Evolutionary conservation across 2,888 invertebrate species (phyloP), one percentile per base, ranked within the genome.

Genomic region (Theodoxus fluviatilis): DNA sequence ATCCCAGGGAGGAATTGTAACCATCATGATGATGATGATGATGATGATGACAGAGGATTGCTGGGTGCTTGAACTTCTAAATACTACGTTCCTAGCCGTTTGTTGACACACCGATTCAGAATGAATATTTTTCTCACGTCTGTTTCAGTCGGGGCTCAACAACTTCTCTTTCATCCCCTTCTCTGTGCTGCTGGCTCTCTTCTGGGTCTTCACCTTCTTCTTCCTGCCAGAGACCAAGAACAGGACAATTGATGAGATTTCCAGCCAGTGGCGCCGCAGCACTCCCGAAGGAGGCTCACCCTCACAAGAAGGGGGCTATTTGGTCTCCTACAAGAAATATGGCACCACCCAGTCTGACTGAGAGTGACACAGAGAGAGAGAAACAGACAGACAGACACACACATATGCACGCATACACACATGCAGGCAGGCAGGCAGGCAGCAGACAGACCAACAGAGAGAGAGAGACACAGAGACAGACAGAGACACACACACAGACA

Each of bases 161-260:
- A 71, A 81, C 66, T 84, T 81, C 72, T 84, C 86, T 55, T 88
- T 88, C 75, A 73, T 88, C 12, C 88, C 88, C 89, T 99, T 98
- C 92, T 96, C 96, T 90, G 94, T 93, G 88, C 93, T 96, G 89
- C 92, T 98, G 89, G 95, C 95, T 1, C 1, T 83, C 0, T 85
- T 82, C 68, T 96, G 96, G 94, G 93, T 95, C 90, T 98, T 98
- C 92, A 96, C 97, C 78, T 98, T 95, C 90, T 94, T 95, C 90
- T 96, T 94, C 91, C 96, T 98, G 89, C 98, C 98, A 87, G 98
- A 99, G 92, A 98, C 98, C 82, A 98, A 96, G 90, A 96, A 96
- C 89, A 95, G 95, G 89, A 92, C 93, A 0, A 95, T 97, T 89
- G 97, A 97, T 90, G 97, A 98, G 89, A 97, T 98, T 86, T 90